Base-by-base conservation (phyloP, 2,888 invertebrate genomes). In the Lepidochitona cinerea region DNA sequence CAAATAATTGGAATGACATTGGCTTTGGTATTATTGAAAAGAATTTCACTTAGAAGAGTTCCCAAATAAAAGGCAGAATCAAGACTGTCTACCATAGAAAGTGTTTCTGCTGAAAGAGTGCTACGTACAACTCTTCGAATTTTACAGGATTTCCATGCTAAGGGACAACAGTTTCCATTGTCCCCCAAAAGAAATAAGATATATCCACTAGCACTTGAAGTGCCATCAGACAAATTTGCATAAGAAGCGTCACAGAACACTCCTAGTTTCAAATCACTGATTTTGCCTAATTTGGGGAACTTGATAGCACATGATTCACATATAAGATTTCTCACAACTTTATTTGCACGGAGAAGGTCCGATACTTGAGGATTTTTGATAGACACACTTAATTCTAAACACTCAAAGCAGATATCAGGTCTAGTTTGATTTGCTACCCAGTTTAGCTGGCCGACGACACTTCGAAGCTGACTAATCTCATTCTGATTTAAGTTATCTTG, bases 381-480 rank as follows among this genome's bases (percentile, higher is more conserved):
- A 32, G 54, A 29, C 12, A 29, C 26, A 1, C 49, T 52, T 23
- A 64, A 36, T 0, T 70, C 18, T 37, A 35, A 64, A 35, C 12
- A 18, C 18, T 70, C 64, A 59, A 64, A 70, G 36, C 41, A 59
- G 0, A 64, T 23, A 64, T 70, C 64, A 18, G 70, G 70, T 65
- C 70, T 1, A 14, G 70, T 66, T 65, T 70, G 70, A 70, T 52
- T 37, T 9, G 59, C 64, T 32, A 70, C 29, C 70, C 70, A 70
- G 26, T 29, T 37, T 14, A 70, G 32, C 35, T 70, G 70, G 32
- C 70, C 59, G 32, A 66, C 36, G 9, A 41, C 32, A 23, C 35
- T 59, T 29, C 70, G 14, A 14, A 70, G n/a, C 36, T 4, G 41
- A 26, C 59, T 70, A n/a, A 12, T 70, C 0, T 70, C 64, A 33